Percentiles rank a stretch among this genome's conserved stretches.
phyloP scores from a whole-genome alignment of 2,888 invertebrate species.

The Heliconius ismenius region DNA sequence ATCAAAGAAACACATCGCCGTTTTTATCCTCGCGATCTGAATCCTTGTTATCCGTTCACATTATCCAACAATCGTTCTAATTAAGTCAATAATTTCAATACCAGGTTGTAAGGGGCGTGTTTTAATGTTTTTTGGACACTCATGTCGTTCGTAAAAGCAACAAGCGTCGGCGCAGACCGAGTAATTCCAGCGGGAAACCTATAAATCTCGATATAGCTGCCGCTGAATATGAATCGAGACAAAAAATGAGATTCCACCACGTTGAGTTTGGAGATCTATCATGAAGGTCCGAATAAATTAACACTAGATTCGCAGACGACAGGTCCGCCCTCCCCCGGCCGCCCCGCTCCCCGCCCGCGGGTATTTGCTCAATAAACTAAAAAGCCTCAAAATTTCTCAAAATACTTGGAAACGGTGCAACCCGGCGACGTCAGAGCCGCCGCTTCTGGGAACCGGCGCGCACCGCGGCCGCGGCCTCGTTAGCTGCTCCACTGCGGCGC shows the following conservation, averaged over 20 bases:
- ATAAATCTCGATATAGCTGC: slow-evolving; percentile 38
- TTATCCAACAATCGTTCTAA: slow-evolving; percentile 7
- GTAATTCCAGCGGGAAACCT: slow-evolving; percentile 38
- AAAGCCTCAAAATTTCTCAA: slow-evolving; percentile 42
- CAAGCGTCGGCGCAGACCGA: slow-evolving; percentile 7
- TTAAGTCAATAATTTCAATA: not conserved
- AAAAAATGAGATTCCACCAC: slow-evolving; percentile 35
- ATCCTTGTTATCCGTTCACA: slow-evolving; percentile 12
- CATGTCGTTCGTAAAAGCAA: slow-evolving; percentile 9
- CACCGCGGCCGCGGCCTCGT: slow-evolving; percentile 35
- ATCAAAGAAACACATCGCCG: slow-evolving; percentile 2
- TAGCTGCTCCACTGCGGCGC: slow-evolving; percentile 42
- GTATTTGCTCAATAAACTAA: slow-evolving; percentile 29
- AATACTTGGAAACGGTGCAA: slow-evolving; percentile 49
- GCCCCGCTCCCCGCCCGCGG: slow-evolving; percentile 36
- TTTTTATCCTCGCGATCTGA: slow-evolving; percentile 23
- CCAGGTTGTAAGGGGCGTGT: not conserved
- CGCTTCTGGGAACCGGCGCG: slow-evolving; percentile 48
- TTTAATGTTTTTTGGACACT: slow-evolving; percentile 19
- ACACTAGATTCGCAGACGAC: slow-evolving; percentile 55
- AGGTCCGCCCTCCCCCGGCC: slow-evolving; percentile 30
- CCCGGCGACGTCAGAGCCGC: slow-evolving; percentile 49
- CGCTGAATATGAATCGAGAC: slow-evolving; percentile 25
- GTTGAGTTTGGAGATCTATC: slow-evolving; percentile 40
- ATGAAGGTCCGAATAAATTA: slow-evolving; percentile 48